Evolutionary conservation across 2,113 vertebrate species (phyloP).

Genomic region (Crypturellus undulatus): DNA sequence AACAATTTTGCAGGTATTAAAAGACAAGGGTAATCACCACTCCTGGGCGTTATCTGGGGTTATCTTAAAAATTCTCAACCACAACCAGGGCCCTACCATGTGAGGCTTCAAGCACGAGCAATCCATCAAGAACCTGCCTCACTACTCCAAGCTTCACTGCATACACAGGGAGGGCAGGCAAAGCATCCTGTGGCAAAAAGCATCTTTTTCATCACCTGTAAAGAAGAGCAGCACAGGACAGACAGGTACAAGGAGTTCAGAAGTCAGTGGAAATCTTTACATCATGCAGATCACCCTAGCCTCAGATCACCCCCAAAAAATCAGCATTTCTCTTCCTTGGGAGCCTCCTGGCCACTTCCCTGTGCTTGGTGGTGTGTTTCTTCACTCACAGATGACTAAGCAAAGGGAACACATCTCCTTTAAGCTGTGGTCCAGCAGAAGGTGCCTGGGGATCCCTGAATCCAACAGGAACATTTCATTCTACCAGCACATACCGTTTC

Average conservation of each 20-base stretch:
- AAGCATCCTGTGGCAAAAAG: background rate
- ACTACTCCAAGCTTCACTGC: background rate
- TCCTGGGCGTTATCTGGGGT: conserved; percentile 27
- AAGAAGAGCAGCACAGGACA: background rate
- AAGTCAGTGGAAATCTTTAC: background rate
- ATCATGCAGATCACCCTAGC: background rate
- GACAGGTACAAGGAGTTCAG: background rate
- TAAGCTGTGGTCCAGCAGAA: background rate
- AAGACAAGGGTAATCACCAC: background rate
- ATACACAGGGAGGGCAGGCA: background rate
- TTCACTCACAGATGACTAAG: background rate
- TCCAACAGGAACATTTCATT: background rate
- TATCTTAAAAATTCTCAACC: background rate
- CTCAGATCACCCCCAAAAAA: background rate
- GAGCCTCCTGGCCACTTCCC: background rate
- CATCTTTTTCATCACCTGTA: background rate
- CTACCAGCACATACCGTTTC: background rate
- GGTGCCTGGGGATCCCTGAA: background rate
- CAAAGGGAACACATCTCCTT: background rate
- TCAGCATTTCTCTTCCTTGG: background rate
- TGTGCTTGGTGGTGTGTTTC: background rate
- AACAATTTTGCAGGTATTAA: conserved; percentile 63
- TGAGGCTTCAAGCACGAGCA: background rate
- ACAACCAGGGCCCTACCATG: background rate
- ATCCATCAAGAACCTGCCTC: background rate